Evolutionary conservation across 2,113 vertebrate species (phyloP).

Genomic region (Urocynchramus pylzowi): DNA sequence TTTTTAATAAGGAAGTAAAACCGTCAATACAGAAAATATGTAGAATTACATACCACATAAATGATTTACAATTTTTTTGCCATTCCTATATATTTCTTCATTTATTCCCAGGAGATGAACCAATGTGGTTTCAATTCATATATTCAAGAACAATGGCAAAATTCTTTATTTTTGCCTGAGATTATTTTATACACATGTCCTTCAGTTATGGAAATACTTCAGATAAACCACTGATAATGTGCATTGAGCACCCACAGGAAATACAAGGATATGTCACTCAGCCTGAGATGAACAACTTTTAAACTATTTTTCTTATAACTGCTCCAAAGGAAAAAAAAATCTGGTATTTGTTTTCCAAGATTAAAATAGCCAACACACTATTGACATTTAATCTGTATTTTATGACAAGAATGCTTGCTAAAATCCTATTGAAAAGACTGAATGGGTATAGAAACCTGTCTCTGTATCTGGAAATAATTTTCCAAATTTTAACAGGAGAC

Average conservation of each 20-base stretch:
- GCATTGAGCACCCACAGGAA: conserved; percentile 23
- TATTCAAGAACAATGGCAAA: neutral
- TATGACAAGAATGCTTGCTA: conserved; percentile 53
- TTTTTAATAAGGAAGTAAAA: neutral
- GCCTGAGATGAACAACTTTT: conserved; percentile 26
- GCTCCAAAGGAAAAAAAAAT: neutral
- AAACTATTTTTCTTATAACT: neutral
- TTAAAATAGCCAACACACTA: conserved; percentile 58
- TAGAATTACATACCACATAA: neutral
- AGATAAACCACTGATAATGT: conserved; percentile 31
- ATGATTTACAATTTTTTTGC: neutral
- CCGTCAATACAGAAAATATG: neutral
- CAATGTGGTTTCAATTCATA: conserved; percentile 31
- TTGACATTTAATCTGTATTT: conserved; percentile 58
- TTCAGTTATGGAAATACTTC: conserved; percentile 49
- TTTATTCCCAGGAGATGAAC: conserved; percentile 11
- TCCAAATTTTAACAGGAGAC: conserved; percentile 38
- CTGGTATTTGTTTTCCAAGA: conserved; percentile 54
- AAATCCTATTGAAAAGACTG: conserved; percentile 46
- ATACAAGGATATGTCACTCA: neutral
- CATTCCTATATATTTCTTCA: neutral
- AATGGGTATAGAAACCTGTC: conserved; percentile 25
- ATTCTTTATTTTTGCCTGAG: conserved; percentile 13
- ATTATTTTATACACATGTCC: conserved; percentile 20
- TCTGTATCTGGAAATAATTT: conserved; percentile 65